Conservation (phyloP, 2,113 vertebrate genomes). For the Sylvia atricapilla region DNA sequence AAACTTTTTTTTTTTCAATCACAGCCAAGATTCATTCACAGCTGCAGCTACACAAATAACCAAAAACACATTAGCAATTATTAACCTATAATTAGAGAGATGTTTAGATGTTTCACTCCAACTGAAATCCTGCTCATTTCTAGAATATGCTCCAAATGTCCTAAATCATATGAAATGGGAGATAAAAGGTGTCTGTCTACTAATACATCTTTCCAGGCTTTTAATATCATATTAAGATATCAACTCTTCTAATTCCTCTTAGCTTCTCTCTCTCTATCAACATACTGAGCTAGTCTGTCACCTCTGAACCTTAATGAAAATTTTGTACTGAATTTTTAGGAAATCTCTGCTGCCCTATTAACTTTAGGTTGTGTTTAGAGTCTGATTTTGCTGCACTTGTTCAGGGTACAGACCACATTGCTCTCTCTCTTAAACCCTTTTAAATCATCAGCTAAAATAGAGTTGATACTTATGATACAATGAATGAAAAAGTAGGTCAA, state of each 20-base stretch:
- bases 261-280: background rate
- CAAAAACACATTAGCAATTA: accelerated
- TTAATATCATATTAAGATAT: background rate
- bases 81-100: background rate
- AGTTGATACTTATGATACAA: background rate
- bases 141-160: background rate
- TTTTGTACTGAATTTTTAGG: background rate
- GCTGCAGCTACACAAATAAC: background rate
- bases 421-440: background rate
- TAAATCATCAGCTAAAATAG: background rate
- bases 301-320: background rate
- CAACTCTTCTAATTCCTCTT: background rate
- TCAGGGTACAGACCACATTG: background rate
- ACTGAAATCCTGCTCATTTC: background rate
- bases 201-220: background rate
- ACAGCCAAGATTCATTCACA: background rate
- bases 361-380: background rate
- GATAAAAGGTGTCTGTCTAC: background rate
- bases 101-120: background rate
- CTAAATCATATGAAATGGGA: background rate
- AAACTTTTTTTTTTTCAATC: background rate
- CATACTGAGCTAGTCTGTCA: background rate
- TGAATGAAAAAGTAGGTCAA: background rate
- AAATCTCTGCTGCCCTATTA: background rate
- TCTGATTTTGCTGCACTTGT: background rate